Evolutionary conservation across 2,113 vertebrate species (phyloP).

Genomic region (Tursiops truncatus): DNA sequence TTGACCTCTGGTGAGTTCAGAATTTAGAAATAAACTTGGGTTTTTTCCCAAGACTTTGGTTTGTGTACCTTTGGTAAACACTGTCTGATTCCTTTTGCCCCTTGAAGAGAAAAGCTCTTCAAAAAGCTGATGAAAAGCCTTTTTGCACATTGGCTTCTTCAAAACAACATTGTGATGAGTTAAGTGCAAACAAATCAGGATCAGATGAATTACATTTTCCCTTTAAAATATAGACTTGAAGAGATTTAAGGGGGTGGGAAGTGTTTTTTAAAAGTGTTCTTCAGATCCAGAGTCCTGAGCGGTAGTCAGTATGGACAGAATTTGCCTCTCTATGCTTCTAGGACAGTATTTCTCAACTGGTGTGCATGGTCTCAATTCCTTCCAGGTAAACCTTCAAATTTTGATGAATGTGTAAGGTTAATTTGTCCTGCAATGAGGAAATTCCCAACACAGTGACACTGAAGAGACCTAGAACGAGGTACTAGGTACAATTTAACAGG

Average conservation of each 20-base stretch:
- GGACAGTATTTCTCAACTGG: background rate
- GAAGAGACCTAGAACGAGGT: background rate
- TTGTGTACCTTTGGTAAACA: constrained; percentile 62
- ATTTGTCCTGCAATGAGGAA: background rate
- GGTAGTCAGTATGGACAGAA: background rate
- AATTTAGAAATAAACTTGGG: constrained; percentile 26
- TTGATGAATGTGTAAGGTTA: background rate
- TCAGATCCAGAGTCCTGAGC: background rate
- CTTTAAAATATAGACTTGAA: constrained; percentile 48
- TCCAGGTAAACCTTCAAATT: background rate
- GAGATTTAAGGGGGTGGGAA: background rate
- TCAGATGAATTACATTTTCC: constrained; percentile 48
- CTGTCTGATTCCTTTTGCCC: background rate
- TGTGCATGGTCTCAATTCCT: background rate
- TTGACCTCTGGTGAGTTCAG: constrained; percentile 39
- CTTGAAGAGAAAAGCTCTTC: constrained; percentile 44
- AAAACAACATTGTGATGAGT: constrained; percentile 62
- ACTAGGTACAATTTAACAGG: background rate
- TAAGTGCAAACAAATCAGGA: constrained; percentile 68
- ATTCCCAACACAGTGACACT: background rate
- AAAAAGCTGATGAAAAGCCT: constrained; percentile 64
- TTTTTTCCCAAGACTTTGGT: constrained; percentile 29
- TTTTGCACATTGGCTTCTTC: constrained; percentile 65
- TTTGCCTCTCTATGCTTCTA: background rate
- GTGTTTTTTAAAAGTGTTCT: background rate